Base-by-base conservation (phyloP, 2,113 vertebrate genomes). In the Amphiprion ocellaris region DNA sequence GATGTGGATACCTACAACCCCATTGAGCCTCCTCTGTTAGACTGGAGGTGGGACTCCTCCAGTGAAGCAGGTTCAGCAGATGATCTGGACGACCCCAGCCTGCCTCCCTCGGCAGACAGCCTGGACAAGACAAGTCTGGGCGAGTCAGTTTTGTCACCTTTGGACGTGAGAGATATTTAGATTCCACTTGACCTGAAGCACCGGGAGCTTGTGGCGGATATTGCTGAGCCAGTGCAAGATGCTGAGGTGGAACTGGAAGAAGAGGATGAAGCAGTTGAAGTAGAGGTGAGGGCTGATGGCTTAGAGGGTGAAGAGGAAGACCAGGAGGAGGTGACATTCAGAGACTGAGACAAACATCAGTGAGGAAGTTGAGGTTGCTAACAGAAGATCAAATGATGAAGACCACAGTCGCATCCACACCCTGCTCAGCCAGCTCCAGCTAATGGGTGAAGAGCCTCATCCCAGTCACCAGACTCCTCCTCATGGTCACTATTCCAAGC, bases 31-130 rank as follows among this genome's bases (percentile, higher is more conserved):
- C 95, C 95, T 70, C 95, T 94, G 0, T 81, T 96, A 65, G 94
- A 96, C 84, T 96, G 95, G 95, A 94, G 86, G 82, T 95, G 94
- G 0, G 94, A 96, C 21, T 93, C 93, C 24, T 96, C 94, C n/a
- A 94, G 92, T 28, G 94, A 95, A 3, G 68, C 24, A 0, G 87
- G 68, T 61, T 91, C 92, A 0, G 72, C 81, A 33, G 83, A 83
- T 0, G 90, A 92, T 26, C 67, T 92, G 30, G 91, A 93, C 10
- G 89, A 91, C n/a, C 56, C 83, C 41, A 65, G 65, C 67, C 87
- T 81, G 64, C 74, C 70, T 17, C 69, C 78, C 11, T 23, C 86
- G 19, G 69, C 70, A 39, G 90, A 92, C 16, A 54, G 21, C n/a
- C 73, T 82, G 4, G 56, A 84, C 8, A 71, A 86, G 58, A 65